These are phyloP conservation scores for Mythimna vitellina DNA, from an alignment of 2,888 invertebrate genomes.

Conservation along the genomic window DNA sequence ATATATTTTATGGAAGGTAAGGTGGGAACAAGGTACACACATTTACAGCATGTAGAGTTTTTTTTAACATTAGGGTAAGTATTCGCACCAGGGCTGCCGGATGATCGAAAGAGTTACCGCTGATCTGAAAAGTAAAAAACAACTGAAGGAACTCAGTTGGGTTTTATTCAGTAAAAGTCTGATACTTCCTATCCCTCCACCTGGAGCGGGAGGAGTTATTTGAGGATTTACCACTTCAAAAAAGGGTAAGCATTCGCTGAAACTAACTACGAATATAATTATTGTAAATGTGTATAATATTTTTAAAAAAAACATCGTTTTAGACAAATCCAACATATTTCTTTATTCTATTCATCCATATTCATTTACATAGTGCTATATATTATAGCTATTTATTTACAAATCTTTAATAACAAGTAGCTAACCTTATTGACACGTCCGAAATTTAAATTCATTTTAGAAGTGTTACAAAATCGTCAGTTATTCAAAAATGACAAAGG, in stretches of 20 bases:
- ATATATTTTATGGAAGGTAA: neutral
- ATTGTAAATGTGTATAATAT: neutral
- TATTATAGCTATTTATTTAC: conserved; percentile 73
- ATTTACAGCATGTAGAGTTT: no score
- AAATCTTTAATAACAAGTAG: conserved; percentile 65
- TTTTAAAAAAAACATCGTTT: conserved; percentile 50
- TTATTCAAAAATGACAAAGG: conserved; percentile 33
- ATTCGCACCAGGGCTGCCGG: no score
- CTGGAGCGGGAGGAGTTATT: no score
- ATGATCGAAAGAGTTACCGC: no score
- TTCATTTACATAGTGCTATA: conserved; percentile 68
- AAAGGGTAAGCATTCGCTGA: neutral
- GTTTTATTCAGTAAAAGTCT: no score
- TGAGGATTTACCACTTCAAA: no score
- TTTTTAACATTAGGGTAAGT: neutral
- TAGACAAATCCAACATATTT: conserved; percentile 77
- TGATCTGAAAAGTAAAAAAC: no score
- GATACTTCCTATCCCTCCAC: no score
- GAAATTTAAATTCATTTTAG: conserved; percentile 54
- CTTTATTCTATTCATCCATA: conserved; percentile 77
- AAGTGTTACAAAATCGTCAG: conserved; percentile 38
- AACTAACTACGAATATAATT: neutral
- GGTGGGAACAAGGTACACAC: neutral
- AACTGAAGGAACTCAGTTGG: no score
- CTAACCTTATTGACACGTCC: conserved; percentile 60